Conservation (phyloP, 2,888 invertebrate genomes). For the Nymphalis urticae region DNA sequence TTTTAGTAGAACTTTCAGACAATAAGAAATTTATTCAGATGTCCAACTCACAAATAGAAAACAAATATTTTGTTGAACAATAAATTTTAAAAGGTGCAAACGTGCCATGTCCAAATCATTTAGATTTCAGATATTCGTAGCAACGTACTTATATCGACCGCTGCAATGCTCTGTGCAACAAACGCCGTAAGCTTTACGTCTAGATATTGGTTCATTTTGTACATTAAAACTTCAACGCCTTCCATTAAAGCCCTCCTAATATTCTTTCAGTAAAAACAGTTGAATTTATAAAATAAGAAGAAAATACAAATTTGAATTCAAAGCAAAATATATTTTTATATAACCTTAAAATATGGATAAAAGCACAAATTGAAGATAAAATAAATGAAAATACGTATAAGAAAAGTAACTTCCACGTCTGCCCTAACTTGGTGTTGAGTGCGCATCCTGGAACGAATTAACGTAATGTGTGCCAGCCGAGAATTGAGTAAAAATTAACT, state of each 20-base stretch:
- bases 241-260: conserved; percentile 41
- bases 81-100: conserved; percentile 23
- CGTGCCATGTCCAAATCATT: conserved; percentile 43
- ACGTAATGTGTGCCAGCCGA: conserved; percentile 56
- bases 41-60: neutral
- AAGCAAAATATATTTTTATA: neutral
- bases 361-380: conserved; percentile 43
- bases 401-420: conserved; percentile 44
- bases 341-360: conserved; percentile 41
- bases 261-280: conserved; percentile 27
- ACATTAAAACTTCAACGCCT: conserved; percentile 46
- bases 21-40: neutral
- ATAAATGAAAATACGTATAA: conserved; percentile 9
- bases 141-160: conserved; percentile 47
- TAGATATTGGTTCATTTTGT: conserved; percentile 52
- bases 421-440: conserved; percentile 52
- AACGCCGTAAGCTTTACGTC: conserved; percentile 41
- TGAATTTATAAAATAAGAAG: neutral
- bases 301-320: neutral
- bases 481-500: conserved; percentile 59
- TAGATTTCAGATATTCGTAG: conserved; percentile 33
- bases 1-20: neutral
- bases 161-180: conserved; percentile 49
- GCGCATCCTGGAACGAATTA: conserved; percentile 56
- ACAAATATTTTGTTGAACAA: neutral